These are phyloP conservation scores for Palaemon carinicauda DNA, from an alignment of 1,140 invertebrate species.

Conservation along the genomic window DNA sequence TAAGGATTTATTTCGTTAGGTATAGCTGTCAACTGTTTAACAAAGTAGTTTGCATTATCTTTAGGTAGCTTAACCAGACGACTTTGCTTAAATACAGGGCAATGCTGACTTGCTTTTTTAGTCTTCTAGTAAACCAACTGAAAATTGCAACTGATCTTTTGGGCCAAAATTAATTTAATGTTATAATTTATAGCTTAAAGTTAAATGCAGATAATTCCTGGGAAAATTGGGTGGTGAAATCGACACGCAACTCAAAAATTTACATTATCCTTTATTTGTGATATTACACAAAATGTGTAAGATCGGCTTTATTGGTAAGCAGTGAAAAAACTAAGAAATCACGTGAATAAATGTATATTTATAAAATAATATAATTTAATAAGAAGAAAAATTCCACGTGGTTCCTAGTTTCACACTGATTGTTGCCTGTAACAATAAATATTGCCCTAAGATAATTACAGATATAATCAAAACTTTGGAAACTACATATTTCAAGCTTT, in stretches of 20 bases:
- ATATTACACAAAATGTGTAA: slow-evolving; percentile 13
- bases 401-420: slow-evolving; percentile 28
- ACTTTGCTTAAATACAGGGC: too few species aligned
- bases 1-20: too few species aligned
- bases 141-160: too few species aligned
- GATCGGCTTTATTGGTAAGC: slow-evolving; percentile 10
- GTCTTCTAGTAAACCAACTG: too few species aligned
- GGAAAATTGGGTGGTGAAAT: too few species aligned
- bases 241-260: neutral
- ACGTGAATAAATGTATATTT: slow-evolving; percentile 27
- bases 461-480: slow-evolving; percentile 4
- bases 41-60: too few species aligned
- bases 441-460: slow-evolving; percentile 44
- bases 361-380: slow-evolving; percentile 43
- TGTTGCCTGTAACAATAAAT: slow-evolving; percentile 56
- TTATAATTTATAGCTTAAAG: too few species aligned
- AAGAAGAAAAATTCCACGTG: slow-evolving; percentile 12
- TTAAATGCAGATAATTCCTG: too few species aligned
- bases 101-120: too few species aligned
- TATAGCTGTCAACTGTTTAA: too few species aligned
- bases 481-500: neutral
- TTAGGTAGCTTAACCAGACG: too few species aligned
- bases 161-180: too few species aligned
- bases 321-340: slow-evolving; percentile 20
- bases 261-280: slow-evolving; percentile 17